Percentiles rank a stretch among this genome's conserved stretches.
Evolutionary conservation across 2,113 vertebrate genomes (phyloP).

Genomic region (Narcine bancroftii): DNA sequence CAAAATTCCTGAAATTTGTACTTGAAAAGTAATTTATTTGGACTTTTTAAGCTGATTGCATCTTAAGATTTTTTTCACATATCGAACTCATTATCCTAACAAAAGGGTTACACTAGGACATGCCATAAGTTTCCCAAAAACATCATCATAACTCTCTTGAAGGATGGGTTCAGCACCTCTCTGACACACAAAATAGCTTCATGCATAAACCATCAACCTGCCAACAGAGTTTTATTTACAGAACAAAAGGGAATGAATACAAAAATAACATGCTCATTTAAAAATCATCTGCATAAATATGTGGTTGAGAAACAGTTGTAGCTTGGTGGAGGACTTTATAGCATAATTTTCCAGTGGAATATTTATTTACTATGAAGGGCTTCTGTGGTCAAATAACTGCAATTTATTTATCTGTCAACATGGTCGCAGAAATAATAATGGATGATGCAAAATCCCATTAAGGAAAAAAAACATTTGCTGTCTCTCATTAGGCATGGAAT

Average conservation of each 20-base stretch:
- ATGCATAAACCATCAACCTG: constrained; percentile 27
- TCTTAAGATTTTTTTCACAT: constrained; percentile 25
- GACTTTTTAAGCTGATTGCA: neutral
- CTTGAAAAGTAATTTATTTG: neutral
- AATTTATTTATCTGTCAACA: neutral
- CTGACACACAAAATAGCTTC: constrained; percentile 26
- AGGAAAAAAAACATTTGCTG: neutral
- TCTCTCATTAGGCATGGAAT: neutral
- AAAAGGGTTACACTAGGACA: constrained; percentile 23
- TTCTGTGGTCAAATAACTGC: neutral
- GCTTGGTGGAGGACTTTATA: neutral
- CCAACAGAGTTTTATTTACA: constrained; percentile 26
- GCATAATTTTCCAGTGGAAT: neutral
- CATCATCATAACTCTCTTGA: constrained; percentile 30
- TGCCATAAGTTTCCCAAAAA: constrained; percentile 5
- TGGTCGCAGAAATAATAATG: neutral
- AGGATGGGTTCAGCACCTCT: constrained; percentile 19
- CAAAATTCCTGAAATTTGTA: neutral
- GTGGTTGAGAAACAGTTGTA: neutral
- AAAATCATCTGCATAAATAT: constrained; percentile 24
- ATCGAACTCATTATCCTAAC: constrained; percentile 5
- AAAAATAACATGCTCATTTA: constrained; percentile 31
- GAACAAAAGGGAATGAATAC: constrained; percentile 31
- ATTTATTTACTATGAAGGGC: neutral
- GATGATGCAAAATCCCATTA: neutral